Evolutionary conservation across 2,113 vertebrate genomes (phyloP).

Genomic region (Collichthys lucidus): DNA sequence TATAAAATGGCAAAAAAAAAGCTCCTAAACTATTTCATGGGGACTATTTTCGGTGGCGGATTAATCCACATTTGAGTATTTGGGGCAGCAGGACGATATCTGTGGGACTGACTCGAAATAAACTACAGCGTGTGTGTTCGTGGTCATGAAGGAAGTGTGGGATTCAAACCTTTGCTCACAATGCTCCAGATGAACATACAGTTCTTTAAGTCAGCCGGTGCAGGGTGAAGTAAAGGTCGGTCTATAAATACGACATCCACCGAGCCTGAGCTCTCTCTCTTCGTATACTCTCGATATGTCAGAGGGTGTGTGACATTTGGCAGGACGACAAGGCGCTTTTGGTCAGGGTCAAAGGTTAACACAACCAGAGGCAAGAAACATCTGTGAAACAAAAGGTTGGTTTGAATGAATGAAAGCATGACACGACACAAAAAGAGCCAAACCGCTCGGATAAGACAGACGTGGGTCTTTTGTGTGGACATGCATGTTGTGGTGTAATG

Average conservation of each 20-base stretch:
- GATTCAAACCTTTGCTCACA: not conserved
- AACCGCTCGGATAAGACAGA: constrained; percentile 9
- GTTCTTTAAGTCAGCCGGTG: constrained; percentile 9
- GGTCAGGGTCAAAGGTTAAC: not conserved
- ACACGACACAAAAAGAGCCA: not conserved
- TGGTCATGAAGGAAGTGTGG: no score
- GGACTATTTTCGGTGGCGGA: not conserved
- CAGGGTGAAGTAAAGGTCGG: constrained; percentile 50
- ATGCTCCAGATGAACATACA: not conserved
- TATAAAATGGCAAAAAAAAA: no score
- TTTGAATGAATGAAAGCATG: not conserved
- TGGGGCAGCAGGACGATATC: no score
- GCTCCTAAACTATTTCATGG: not conserved
- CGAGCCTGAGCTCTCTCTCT: constrained; percentile 2
- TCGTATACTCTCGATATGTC: constrained; percentile 33
- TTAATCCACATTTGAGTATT: not conserved
- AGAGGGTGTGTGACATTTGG: constrained; percentile 37
- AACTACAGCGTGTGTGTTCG: no score
- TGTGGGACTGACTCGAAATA: no score
- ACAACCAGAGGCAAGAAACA: not conserved
- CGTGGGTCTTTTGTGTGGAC: constrained; percentile 16
- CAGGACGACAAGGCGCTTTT: not conserved
- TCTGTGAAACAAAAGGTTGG: not conserved
- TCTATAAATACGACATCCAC: constrained; percentile 43
- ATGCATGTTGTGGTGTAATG: constrained; percentile 33